phyloP scores from a whole-genome alignment of 1,140 invertebrate genomes.

The Pollicipes pollicipes region DNA sequence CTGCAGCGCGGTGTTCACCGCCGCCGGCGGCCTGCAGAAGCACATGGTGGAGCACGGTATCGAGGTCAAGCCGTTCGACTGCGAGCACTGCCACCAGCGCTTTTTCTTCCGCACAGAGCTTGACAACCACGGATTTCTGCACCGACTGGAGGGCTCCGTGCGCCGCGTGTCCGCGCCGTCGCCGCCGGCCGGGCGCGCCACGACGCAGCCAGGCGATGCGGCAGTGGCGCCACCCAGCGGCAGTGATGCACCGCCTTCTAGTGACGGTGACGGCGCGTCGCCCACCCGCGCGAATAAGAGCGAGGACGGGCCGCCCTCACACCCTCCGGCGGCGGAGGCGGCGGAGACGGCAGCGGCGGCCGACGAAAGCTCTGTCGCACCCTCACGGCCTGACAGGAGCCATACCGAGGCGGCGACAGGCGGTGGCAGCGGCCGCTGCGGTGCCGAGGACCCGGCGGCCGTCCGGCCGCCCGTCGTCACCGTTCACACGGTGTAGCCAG shows the following conservation, averaged over 20 bases:
- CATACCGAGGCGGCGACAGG: too few relatives aligned
- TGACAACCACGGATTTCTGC: slow-evolving; percentile 57
- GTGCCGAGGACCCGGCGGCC: background rate
- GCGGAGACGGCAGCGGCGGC: background rate
- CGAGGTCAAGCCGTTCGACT: slow-evolving; percentile 60
- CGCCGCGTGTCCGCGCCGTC: background rate
- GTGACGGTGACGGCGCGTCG: background rate
- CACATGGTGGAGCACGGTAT: slow-evolving; percentile 70
- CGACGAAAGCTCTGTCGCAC: background rate
- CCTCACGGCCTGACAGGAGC: too few relatives aligned
- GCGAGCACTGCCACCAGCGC: slow-evolving; percentile 55
- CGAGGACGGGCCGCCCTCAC: background rate
- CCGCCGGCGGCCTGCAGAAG: slow-evolving; percentile 51
- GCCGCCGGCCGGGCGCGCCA: background rate
- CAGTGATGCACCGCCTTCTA: too few relatives aligned
- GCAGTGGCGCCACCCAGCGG: background rate
- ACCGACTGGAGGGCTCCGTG: slow-evolving; percentile 19
- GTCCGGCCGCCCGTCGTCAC: background rate
- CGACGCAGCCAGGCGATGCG: background rate
- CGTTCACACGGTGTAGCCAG: background rate
- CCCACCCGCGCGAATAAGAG: background rate
- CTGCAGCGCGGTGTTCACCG: slow-evolving; percentile 70
- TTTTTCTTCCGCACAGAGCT: slow-evolving; percentile 84
- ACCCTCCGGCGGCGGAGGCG: background rate
- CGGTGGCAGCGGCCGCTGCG: background rate